These are phyloP conservation scores for Metridium senile DNA, from an alignment of 92 coral and sea anemone genomes.

Conservation along the genomic window DNA sequence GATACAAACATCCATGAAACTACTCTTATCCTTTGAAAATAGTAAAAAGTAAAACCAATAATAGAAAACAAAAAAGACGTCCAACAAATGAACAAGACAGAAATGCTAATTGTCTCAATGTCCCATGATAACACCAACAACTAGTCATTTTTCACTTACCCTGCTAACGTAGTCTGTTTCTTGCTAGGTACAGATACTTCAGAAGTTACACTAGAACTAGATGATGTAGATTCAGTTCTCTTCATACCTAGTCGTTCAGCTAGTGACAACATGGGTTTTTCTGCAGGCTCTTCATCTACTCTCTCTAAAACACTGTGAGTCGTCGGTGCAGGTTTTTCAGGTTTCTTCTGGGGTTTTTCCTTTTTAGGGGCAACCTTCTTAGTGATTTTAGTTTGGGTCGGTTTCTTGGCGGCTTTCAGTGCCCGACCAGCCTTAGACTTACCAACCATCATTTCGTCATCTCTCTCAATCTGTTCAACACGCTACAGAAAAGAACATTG, in stretches of 20 bases:
- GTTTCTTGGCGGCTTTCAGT: slow-evolving; percentile 23
- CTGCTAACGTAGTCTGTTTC: slow-evolving; percentile 41
- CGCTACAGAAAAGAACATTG: slow-evolving; percentile 23
- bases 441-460: slow-evolving; percentile 53
- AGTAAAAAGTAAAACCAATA: too few relatives aligned
- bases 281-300: slow-evolving; percentile 55
- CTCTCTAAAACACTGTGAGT: slow-evolving; percentile 18
- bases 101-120: too few relatives aligned
- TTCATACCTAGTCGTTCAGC: slow-evolving; percentile 65
- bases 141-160: too few relatives aligned
- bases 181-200: slow-evolving; percentile 41
- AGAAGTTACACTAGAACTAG: slow-evolving; percentile 45
- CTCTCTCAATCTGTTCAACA: slow-evolving; percentile 77
- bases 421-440: slow-evolving; percentile 67
- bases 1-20: too few relatives aligned
- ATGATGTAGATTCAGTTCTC: slow-evolving; percentile 47
- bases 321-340: slow-evolving; percentile 11
- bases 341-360: slow-evolving; percentile 25
- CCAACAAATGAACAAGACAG: too few relatives aligned
- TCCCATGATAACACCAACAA: too few relatives aligned
- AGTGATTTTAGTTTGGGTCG: slow-evolving; percentile 1
- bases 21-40: too few relatives aligned
- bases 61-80: too few relatives aligned
- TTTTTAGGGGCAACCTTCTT: neutral
- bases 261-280: slow-evolving; percentile 50